Evolutionary conservation across 2,888 invertebrate species (phyloP).

Genomic region (Cryptus armator): DNA sequence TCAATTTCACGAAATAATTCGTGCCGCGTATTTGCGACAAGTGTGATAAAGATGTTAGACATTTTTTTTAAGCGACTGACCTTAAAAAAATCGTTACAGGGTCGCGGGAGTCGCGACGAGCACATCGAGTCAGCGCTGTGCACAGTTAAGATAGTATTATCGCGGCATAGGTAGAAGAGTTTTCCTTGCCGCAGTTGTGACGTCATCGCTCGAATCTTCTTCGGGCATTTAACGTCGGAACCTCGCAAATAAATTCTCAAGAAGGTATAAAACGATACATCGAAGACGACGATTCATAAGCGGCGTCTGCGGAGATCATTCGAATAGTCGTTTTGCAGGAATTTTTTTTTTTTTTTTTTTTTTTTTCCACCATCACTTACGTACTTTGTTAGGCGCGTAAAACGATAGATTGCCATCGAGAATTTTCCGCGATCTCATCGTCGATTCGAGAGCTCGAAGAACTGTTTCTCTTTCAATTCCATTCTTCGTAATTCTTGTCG

Average conservation of each 20-base stretch:
- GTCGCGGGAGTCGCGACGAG: slow-evolving; percentile 28
- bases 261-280: slow-evolving; percentile 47
- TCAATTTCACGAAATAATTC: slow-evolving; percentile 12
- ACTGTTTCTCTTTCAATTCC: slow-evolving; percentile 21
- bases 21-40: not conserved
- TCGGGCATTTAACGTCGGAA: slow-evolving; percentile 45
- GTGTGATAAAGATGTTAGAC: not conserved
- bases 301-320: not conserved
- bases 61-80: slow-evolving; percentile 55
- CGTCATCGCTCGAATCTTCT: slow-evolving; percentile 35
- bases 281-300: slow-evolving; percentile 37
- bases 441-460: slow-evolving; percentile 19
- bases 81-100: slow-evolving; percentile 59
- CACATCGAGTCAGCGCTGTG: slow-evolving; percentile 41
- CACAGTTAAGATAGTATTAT: not conserved
- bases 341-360: slow-evolving; percentile 27
- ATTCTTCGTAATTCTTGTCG: slow-evolving; percentile 1
- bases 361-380: slow-evolving; percentile 5
- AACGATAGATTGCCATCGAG: slow-evolving; percentile 54
- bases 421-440: slow-evolving; percentile 28
- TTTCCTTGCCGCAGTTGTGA: slow-evolving; percentile 3
- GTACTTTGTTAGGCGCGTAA: slow-evolving; percentile 51
- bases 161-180: not conserved
- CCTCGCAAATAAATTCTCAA: not conserved
- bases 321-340: slow-evolving; percentile 41